Conservation (phyloP, 2,797 vertebrate genomes). For the Serranus cabrilla region DNA sequence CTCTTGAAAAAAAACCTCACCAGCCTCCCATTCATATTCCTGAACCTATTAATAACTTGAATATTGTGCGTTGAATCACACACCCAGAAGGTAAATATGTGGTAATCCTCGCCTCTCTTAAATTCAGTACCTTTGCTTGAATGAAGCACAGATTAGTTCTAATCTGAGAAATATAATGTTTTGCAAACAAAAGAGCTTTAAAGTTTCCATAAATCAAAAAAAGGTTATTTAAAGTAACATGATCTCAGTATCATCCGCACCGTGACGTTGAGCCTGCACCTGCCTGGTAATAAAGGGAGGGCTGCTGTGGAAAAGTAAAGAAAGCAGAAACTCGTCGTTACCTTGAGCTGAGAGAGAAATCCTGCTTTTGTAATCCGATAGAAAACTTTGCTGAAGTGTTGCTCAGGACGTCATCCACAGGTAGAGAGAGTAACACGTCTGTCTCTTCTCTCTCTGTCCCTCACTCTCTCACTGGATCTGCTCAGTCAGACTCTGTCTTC, state of each 20-base stretch:
- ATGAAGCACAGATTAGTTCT: constrained; percentile 1
- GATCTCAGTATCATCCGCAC: constrained; percentile 29
- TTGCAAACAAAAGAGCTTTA: background rate
- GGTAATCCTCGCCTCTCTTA: background rate
- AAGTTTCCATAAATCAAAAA: constrained; percentile 7
- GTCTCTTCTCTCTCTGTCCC: constrained; percentile 41
- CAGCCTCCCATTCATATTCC: constrained; percentile 5
- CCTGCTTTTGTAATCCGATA: constrained; percentile 74
- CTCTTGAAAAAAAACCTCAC: constrained; percentile 2
- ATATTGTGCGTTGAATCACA: constrained; percentile 33
- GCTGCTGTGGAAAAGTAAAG: constrained; percentile 25
- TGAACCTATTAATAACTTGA: constrained; percentile 19
- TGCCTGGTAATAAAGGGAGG: constrained; percentile 50
- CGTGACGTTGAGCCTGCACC: constrained; percentile 66
- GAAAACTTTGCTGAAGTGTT: constrained; percentile 19
- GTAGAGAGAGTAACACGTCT: constrained; percentile 50
- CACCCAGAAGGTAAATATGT: constrained; percentile 64
- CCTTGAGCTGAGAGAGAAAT: constrained; percentile 71
- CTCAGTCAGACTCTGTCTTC: constrained; percentile 65
- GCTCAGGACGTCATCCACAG: constrained; percentile 60
- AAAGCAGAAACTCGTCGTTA: constrained; percentile 54
- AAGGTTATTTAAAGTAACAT: constrained; percentile 39
- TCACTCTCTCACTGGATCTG: constrained; percentile 64
- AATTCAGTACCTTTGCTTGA: background rate
- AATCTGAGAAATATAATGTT: background rate